Base-by-base conservation (phyloP, 2,888 invertebrate genomes). In the Zeuzera pyrina region DNA sequence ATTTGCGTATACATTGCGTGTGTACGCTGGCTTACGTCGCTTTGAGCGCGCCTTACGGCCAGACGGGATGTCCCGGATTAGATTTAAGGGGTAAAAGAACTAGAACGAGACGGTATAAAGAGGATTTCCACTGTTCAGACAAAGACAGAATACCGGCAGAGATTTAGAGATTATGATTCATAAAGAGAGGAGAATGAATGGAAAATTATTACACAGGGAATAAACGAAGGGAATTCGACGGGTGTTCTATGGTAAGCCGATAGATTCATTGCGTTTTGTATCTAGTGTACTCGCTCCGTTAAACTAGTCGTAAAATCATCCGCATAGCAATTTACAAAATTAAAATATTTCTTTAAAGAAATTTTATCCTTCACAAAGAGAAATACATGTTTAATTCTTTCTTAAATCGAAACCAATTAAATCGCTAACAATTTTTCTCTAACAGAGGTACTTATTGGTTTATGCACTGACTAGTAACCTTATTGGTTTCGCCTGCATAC, bases 151-250 rank as follows among this genome's bases (percentile, higher is more conserved):
- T 42, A 65, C 51, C 38, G 47, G 43, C 45, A 44, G 68, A 81
- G 83, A 84, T 84, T 81, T 76, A 72, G 67, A 74, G 84, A 84
- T 84, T 84, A 83, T 72, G 78, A 84, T 78, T 79, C 76, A 83
- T 81, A 78, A 76, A 77, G 74, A 73, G 67, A 58, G 66, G 62
- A 66, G 78, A 76, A 67, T 84, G 77, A 81, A 83, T 83, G 70
- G 71, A 64, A 72, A 79, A 83, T 81, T 77, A 78, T 81, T 74
- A 70, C 61, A 62, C 57, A 67, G 74, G 77, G 78, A 57, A 63
- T 65, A 62, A 72, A 64, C 58, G 58, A 45, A 38, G 60, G 64
- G 51, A 62, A 64, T 68, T 64, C 66, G 48, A 39, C 39, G 42
- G 47, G 36, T 47, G 47, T 40, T 49, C 40, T 56, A 47, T 51